These are phyloP conservation scores for Drosophila nigritarsus DNA, from an alignment of 2,888 invertebrate species.

Conservation along the genomic window DNA sequence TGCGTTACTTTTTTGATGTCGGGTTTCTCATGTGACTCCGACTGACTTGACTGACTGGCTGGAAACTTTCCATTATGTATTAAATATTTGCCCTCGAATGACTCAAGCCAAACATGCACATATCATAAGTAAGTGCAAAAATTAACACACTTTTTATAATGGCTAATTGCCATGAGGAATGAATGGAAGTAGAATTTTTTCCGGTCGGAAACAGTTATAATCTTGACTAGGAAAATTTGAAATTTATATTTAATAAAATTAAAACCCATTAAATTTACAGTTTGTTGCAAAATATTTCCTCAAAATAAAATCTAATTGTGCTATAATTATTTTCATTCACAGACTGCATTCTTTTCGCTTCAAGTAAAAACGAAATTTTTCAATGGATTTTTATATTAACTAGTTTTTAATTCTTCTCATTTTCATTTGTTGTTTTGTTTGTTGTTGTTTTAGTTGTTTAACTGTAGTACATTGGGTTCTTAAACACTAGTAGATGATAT, in stretches of 20 bases:
- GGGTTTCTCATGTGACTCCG: slow-evolving; percentile 53
- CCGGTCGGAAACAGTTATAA: slow-evolving; percentile 15
- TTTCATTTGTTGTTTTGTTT: slow-evolving; percentile 65
- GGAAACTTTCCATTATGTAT: slow-evolving; percentile 51
- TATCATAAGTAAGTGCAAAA: slow-evolving; percentile 11
- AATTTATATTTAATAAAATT: background rate
- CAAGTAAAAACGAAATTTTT: background rate
- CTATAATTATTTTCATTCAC: slow-evolving; percentile 2
- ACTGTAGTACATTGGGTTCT: slow-evolving; percentile 72
- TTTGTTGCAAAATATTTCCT: slow-evolving; percentile 7
- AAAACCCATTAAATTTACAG: background rate
- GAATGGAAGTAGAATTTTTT: slow-evolving; percentile 11
- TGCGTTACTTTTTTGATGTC: slow-evolving; percentile 28
- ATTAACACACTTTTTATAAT: background rate
- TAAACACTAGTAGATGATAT: slow-evolving; percentile 72
- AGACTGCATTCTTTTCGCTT: background rate
- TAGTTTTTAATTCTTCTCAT: slow-evolving; percentile 74
- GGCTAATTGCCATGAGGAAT: background rate
- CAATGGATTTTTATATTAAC: slow-evolving; percentile 65
- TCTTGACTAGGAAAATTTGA: background rate
- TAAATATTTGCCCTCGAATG: slow-evolving; percentile 23
- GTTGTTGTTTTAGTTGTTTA: slow-evolving; percentile 66
- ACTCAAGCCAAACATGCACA: slow-evolving; percentile 12
- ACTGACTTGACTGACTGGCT: slow-evolving; percentile 19
- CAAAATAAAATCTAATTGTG: background rate